Evolutionary conservation across 2,888 invertebrate species (phyloP).

Genomic region (Sphaerophoria taeniata): DNA sequence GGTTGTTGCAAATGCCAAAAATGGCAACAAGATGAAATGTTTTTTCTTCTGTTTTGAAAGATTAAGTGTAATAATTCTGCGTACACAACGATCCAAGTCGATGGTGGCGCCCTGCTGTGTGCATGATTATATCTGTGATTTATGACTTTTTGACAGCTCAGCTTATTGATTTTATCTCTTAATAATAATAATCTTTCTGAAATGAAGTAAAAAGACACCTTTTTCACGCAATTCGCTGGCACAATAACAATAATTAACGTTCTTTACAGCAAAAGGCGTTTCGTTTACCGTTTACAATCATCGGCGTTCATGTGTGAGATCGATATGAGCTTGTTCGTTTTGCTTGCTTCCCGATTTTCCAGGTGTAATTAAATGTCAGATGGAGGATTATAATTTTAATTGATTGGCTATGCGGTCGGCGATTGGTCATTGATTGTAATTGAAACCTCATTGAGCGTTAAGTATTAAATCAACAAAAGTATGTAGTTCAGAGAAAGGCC

Average conservation of each 20-base stretch:
- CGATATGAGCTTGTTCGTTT: conserved; percentile 5
- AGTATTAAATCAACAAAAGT: conserved; percentile 32
- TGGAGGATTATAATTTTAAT: conserved; percentile 60
- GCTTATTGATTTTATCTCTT: conserved; percentile 51
- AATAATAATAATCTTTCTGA: conserved; percentile 18
- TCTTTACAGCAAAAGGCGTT: conserved; percentile 41
- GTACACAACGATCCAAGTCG: conserved; percentile 21
- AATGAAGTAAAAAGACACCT: conserved; percentile 14
- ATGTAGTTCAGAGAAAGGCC: conserved; percentile 9
- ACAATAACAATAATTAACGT: conserved; percentile 18
- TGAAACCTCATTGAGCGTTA: conserved; percentile 50
- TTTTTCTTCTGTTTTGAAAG: conserved; percentile 30
- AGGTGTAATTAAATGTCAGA: conserved; percentile 62
- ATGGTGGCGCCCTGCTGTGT: conserved; percentile 64
- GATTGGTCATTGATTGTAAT: conserved; percentile 71
- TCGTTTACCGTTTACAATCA: neutral
- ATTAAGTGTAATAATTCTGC: conserved; percentile 47
- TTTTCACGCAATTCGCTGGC: conserved; percentile 9
- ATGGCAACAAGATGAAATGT: conserved; percentile 57
- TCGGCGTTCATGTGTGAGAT: conserved; percentile 23
- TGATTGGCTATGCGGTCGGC: conserved; percentile 70
- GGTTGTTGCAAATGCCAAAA: conserved; percentile 46
- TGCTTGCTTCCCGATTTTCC: neutral
- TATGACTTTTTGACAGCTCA: conserved; percentile 56
- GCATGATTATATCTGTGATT: conserved; percentile 68